A percentile compares a stretch with the other conserved stretches of the same genome.
phyloP scores from a whole-genome alignment of 1,140 invertebrate genomes.

The Mylabris phalerata region DNA sequence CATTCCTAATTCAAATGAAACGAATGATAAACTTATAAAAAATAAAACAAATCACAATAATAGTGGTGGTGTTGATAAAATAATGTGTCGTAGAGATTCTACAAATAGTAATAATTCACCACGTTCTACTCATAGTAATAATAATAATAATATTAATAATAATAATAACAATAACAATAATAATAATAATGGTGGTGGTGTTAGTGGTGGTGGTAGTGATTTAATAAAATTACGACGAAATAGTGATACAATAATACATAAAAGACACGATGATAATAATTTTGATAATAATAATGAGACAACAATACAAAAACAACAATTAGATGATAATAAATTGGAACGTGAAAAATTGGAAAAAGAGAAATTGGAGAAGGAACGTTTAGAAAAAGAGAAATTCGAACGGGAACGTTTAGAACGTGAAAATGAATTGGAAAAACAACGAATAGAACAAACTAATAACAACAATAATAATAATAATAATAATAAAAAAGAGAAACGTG shows the following conservation, averaged over 20 bases:
- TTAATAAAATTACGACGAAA: slow-evolving; percentile 37
- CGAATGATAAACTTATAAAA: slow-evolving; percentile 8
- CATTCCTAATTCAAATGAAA: slow-evolving; percentile 23
- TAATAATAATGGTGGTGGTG: slow-evolving; percentile 2
- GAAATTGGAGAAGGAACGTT: slow-evolving; percentile 42
- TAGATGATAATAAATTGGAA: slow-evolving; percentile 46
- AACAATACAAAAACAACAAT: slow-evolving; percentile 43
- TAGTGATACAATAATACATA: slow-evolving; percentile 35
- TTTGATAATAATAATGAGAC: slow-evolving; percentile 38
- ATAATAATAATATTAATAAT: neutral
- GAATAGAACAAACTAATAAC: slow-evolving; percentile 37
- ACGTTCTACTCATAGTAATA: slow-evolving; percentile 1
- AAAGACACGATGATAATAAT: slow-evolving; percentile 17
- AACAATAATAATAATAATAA: no score
- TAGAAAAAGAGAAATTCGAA: slow-evolving; percentile 40
- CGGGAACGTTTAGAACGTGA: slow-evolving; percentile 36
- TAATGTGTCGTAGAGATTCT: slow-evolving; percentile 29
- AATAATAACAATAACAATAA: neutral
- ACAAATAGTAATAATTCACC: slow-evolving; percentile 24
- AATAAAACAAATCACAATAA: neutral
- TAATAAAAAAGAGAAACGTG: slow-evolving; percentile 33
- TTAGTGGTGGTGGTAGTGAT: slow-evolving; percentile 18
- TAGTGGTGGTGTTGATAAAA: slow-evolving; percentile 26
- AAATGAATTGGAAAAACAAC: slow-evolving; percentile 31
- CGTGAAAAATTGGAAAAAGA: slow-evolving; percentile 43